A percentile compares a stretch with the other conserved stretches of the same genome.
phyloP scores from a whole-genome alignment of 2,797 vertebrate genomes.

The Falco biarmicus region DNA sequence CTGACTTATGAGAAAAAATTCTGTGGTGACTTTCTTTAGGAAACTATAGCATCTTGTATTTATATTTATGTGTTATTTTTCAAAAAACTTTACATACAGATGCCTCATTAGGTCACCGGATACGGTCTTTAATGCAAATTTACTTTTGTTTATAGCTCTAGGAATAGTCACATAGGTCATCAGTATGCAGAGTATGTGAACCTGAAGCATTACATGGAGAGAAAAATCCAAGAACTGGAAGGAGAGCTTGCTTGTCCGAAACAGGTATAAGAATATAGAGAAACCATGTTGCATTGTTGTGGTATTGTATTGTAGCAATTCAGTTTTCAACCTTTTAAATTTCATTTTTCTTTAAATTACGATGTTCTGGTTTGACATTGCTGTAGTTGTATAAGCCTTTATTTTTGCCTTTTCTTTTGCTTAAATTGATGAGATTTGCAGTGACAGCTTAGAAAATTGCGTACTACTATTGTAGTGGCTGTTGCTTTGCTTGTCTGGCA shows the following conservation, averaged over 20 bases:
- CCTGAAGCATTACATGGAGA: slow-evolving; percentile 76
- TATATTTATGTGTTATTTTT: not conserved
- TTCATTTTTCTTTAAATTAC: not conserved
- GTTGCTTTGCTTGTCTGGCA: not conserved
- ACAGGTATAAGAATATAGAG: slow-evolving; percentile 76
- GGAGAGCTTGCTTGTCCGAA: slow-evolving; percentile 78
- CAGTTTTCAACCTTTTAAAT: not conserved
- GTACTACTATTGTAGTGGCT: not conserved
- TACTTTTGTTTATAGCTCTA: slow-evolving; percentile 64
- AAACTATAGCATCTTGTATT: not conserved
- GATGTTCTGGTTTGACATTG: not conserved
- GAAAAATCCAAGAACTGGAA: slow-evolving; percentile 76
- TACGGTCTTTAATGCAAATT: not conserved
- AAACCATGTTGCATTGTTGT: not conserved
- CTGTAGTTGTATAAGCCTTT: not conserved
- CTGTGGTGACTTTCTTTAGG: not conserved
- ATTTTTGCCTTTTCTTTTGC: not conserved
- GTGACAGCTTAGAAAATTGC: not conserved
- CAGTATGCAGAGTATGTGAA: slow-evolving; percentile 76
- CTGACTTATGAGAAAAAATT: not conserved
- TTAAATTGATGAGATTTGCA: not conserved
- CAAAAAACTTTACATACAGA: not conserved
- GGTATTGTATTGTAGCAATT: not conserved
- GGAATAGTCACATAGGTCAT: slow-evolving; percentile 67
- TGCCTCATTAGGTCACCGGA: not conserved